Percentiles rank a stretch among this genome's conserved stretches.
Conservation (phyloP, 2,888 invertebrate genomes). For the Pterostichus madidus region DNA sequence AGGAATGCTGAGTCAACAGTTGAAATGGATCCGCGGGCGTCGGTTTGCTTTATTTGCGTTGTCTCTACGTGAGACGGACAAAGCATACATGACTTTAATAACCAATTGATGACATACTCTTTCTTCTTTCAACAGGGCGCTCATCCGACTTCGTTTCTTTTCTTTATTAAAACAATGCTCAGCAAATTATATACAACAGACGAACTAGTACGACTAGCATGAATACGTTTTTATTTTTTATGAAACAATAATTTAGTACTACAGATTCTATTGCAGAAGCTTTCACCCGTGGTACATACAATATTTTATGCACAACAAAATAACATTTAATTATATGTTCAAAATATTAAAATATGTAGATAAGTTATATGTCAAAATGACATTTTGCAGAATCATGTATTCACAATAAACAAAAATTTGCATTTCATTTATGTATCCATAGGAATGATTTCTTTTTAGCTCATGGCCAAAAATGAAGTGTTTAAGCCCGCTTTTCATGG, state of each 20-base stretch:
- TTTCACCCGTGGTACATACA: too few relatives aligned
- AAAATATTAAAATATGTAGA: too few relatives aligned
- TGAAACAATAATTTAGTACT: constrained; percentile 7
- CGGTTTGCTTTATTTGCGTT: constrained; percentile 39
- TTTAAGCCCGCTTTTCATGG: too few relatives aligned
- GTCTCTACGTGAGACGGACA: constrained; percentile 51
- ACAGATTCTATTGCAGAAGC: neutral
- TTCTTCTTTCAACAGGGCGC: constrained; percentile 47
- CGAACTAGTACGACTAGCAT: neutral
- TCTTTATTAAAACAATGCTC: constrained; percentile 38
- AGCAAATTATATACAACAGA: constrained; percentile 50
- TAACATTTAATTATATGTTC: too few relatives aligned
- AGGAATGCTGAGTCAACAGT: constrained; percentile 51
- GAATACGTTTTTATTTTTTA: constrained; percentile 17
- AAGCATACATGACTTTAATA: constrained; percentile 62
- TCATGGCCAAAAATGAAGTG: too few relatives aligned
- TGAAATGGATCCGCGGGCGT: constrained; percentile 43
- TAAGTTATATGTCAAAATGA: too few relatives aligned
- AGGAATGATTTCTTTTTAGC: too few relatives aligned
- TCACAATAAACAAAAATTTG: too few relatives aligned
- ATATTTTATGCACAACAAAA: too few relatives aligned
- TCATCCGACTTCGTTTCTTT: neutral
- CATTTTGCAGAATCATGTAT: too few relatives aligned
- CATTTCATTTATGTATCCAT: too few relatives aligned
- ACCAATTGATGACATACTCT: constrained; percentile 61